Base-by-base conservation (phyloP, 2,888 invertebrate genomes). In the Mimas tiliae region DNA sequence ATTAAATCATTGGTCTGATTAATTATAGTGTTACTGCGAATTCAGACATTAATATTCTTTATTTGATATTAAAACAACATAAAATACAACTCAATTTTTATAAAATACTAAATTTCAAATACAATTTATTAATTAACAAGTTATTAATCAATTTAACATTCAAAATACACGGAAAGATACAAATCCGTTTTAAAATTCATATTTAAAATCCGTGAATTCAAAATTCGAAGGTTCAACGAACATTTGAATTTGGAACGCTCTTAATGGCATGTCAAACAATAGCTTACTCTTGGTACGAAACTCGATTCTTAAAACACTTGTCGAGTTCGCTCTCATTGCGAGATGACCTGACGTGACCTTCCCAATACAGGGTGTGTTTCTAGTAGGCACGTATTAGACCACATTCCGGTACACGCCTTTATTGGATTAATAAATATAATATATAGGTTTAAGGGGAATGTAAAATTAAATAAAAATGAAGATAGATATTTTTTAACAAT, bases 261-360 rank as follows among this genome's bases (percentile, higher is more conserved):
- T 80, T 85, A 87, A 86, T 85, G 78, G 83, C 80, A 76, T 83
- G 84, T 85, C 83, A 88, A 88, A 88, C 84, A 88, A 84, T 82
- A 79, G 75, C 72, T 68, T 72, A 79, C 74, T 78, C 79, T 80
- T 77, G 76, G 72, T 78, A 79, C 76, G 72, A 85, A 87, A 88
- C 83, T 82, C 84, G 80, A 87, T 88, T 84, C 85, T 86, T 84
- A 88, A 86, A 85, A 88, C 88, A 87, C 79, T 79, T 86, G 82
- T 87, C 80, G 80, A 82, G 72, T 77, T 75, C 66, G 71, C 69
- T 67, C 67, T 84, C 83, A 82, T 38, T 72, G 12, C 75, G 65
- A 11, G 0, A 9, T 70, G 84, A 81, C 33, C 83, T 72, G 38
- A 11, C 19, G 38, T 58, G 58, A 58, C 58, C 58, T 58, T 58